Percentiles rank a stretch among this genome's conserved stretches.
phyloP scores from a whole-genome alignment of 2,113 vertebrate genomes.

The Corvus cornix region DNA sequence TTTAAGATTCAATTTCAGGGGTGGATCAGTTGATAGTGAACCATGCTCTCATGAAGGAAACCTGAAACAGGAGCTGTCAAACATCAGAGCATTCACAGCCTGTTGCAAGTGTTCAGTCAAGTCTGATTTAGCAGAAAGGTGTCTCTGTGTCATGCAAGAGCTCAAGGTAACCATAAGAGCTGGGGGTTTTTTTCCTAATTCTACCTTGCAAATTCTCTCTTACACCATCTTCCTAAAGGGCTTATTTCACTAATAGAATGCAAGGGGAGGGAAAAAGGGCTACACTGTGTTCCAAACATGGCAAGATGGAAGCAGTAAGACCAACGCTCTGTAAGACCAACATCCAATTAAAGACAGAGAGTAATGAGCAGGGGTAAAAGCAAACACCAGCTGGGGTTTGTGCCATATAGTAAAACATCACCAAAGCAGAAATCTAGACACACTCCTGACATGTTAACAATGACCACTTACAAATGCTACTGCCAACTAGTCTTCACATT shows the following conservation, averaged over 20 bases:
- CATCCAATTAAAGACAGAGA: background rate
- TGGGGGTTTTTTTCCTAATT: background rate
- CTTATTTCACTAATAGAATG: background rate
- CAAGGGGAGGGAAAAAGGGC: background rate
- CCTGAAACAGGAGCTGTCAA: constrained; percentile 47
- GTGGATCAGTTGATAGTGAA: constrained; percentile 28
- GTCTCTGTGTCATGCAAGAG: background rate
- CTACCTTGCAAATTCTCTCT: background rate
- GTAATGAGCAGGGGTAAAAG: background rate
- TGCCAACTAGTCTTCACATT: background rate
- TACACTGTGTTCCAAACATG: background rate
- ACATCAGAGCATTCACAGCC: constrained; percentile 30
- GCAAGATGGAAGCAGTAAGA: background rate
- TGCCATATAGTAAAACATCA: background rate
- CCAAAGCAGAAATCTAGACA: background rate
- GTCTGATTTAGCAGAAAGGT: constrained; percentile 16
- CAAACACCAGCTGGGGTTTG: background rate
- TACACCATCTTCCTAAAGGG: background rate
- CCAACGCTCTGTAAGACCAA: background rate
- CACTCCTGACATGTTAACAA: background rate
- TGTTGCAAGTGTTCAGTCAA: constrained; percentile 35
- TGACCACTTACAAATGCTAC: background rate
- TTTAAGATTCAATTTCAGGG: constrained; percentile 59
- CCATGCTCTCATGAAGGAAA: constrained; percentile 12
- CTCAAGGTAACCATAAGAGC: background rate